Conservation (phyloP, 2,888 invertebrate genomes). For the Tanytarsus gracilentus region DNA sequence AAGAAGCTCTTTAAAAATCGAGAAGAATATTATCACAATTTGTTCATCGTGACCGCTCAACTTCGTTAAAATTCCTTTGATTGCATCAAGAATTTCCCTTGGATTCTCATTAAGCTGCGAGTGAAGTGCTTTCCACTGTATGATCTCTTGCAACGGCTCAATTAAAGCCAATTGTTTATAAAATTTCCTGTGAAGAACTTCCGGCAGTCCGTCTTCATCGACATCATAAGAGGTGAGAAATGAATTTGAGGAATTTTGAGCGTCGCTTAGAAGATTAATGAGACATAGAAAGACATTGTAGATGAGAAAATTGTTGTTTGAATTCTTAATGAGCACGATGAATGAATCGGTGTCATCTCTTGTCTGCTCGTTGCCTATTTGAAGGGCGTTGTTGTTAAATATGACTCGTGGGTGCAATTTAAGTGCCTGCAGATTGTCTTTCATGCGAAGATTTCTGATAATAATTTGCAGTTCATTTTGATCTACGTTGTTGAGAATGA, state of each 20-base stretch:
- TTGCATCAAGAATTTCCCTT: slow-evolving; percentile 35
- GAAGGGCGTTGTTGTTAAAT: slow-evolving; percentile 28
- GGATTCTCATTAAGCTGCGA: slow-evolving; percentile 37
- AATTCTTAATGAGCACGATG: slow-evolving; percentile 33
- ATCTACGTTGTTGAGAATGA: slow-evolving; percentile 38
- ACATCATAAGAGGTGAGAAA: not conserved
- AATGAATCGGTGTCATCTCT: slow-evolving; percentile 31
- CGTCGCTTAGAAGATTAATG: slow-evolving; percentile 7
- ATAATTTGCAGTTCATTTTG: slow-evolving; percentile 33
- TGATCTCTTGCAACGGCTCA: slow-evolving; percentile 37
- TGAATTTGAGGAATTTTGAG: not conserved
- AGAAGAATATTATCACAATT: slow-evolving; percentile 30
- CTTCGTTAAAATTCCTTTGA: slow-evolving; percentile 34
- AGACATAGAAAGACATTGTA: slow-evolving; percentile 36
- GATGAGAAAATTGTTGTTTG: slow-evolving; percentile 36
- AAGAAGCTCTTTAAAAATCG: slow-evolving; percentile 37
- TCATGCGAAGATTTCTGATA: not conserved
- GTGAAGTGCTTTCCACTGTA: slow-evolving; percentile 37
- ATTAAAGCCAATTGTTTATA: slow-evolving; percentile 35
- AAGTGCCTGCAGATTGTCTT: slow-evolving; percentile 20
- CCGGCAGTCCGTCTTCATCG: not conserved
- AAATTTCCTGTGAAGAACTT: slow-evolving; percentile 4
- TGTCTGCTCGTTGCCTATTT: not conserved
- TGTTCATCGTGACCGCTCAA: slow-evolving; percentile 28
- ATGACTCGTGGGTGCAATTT: slow-evolving; percentile 33